A percentile compares a stretch with the other conserved stretches of the same genome.
These are phyloP conservation scores for Meteorus cinctellus DNA, from an alignment of 2,888 invertebrate genomes.

Conservation along the genomic window DNA sequence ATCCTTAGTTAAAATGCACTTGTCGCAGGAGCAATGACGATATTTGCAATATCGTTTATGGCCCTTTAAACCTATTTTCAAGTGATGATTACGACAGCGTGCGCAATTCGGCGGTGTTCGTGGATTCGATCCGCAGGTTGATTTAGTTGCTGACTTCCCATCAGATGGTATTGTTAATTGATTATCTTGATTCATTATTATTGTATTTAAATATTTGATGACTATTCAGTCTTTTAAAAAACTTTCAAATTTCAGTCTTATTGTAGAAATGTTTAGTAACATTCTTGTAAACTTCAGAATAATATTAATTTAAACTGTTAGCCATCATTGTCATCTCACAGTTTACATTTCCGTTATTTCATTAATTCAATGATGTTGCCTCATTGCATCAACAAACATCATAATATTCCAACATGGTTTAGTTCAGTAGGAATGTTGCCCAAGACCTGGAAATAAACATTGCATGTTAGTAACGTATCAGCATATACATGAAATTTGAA, in stretches of 20 bases:
- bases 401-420: not conserved
- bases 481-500: not conserved
- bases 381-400: not conserved
- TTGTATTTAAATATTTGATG: constrained; percentile 13
- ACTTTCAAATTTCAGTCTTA: not conserved
- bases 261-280: not conserved
- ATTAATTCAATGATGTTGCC: not conserved
- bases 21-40: constrained; percentile 88
- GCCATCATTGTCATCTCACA: constrained; percentile 8
- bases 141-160: constrained; percentile 37
- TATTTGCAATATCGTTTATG: constrained; percentile 94
- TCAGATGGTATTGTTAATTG: constrained; percentile 45
- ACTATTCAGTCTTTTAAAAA: not conserved
- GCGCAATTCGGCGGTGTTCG: constrained; percentile 88
- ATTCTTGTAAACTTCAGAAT: not conserved
- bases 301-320: not conserved
- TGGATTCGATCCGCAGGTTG: constrained; percentile 43
- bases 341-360: not conserved
- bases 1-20: constrained; percentile 90
- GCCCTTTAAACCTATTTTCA: constrained; percentile 90
- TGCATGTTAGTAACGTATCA: not conserved
- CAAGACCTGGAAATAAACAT: not conserved
- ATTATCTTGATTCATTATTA: constrained; percentile 51
- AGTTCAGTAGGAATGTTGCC: not conserved
- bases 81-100: constrained; percentile 92